Evolutionary conservation across 2,888 invertebrate species (phyloP), one percentile per base, ranked within the genome.

Genomic region (Augiades crinisus): DNA sequence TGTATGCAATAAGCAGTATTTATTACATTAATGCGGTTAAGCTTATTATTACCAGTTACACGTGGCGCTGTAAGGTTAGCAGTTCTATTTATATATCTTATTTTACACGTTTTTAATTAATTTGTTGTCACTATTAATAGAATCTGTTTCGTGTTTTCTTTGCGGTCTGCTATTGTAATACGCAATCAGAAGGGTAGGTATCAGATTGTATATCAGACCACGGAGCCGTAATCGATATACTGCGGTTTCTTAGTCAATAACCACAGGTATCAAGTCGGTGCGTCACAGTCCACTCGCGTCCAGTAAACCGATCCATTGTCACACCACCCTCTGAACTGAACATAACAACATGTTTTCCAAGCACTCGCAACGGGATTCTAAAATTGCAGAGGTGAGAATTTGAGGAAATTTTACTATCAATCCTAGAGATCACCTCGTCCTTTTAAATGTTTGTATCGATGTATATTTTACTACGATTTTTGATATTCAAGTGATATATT

Each of bases 261-360:
- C 64, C 65, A 56, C 65, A 65, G 52, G 56, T 59, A 47, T n/a
- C n/a, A n/a, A n/a, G n/a, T n/a, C 60, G 56, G 59, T 45, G 47
- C 14, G 56, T 55, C 46, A 50, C 57, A 56, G 53, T 57, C 55
- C 58, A 58, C 55, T 58, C 59, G 54, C 58, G 60, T 50, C 60
- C 61, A 78, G 82, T 85, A 79, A 85, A 78, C 67, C 68, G 69
- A 83, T 81, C 77, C 80, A 81, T 76, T 81, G 63, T 67, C 63
- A 70, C 70, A 67, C 57, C 62, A 61, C 62, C 61, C 65, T 67
- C 63, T 56, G 67, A 67, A 73, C 77, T 82, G 75, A 84, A 71
- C 76, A 72, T 70, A 68, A 61, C 75, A 75, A 72, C 73, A 86
- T 88, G 89, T 87, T 82, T 84, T 84, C 85, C 79, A 88, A 88